These are phyloP conservation scores for Cryptoblepharus egeriae DNA, from an alignment of 2,797 vertebrate species.

Conservation along the genomic window DNA sequence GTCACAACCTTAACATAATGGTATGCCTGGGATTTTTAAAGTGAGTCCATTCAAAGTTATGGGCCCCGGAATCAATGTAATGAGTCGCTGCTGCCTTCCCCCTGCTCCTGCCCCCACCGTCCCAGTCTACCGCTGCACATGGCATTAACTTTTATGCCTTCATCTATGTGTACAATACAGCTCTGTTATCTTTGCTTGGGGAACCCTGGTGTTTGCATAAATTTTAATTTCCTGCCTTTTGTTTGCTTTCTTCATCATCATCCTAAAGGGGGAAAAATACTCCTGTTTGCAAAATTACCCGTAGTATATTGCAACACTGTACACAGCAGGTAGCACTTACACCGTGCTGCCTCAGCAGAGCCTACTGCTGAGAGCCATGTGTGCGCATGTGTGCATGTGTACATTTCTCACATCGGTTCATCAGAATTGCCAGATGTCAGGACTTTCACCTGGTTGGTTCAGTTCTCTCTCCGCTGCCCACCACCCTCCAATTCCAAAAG, in stretches of 20 bases:
- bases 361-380: constrained; percentile 2
- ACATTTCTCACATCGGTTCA: background rate
- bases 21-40: constrained; percentile 55
- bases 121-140: constrained; percentile 15
- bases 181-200: constrained; percentile 67
- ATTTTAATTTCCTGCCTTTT: constrained; percentile 76
- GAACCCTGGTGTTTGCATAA: constrained; percentile 71
- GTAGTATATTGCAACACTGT: constrained; percentile 33
- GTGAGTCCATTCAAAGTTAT: constrained; percentile 60
- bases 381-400: too few relatives aligned
- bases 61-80: constrained; percentile 61
- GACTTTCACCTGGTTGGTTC: background rate
- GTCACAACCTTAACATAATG: constrained; percentile 32
- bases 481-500: background rate
- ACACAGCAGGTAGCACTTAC: constrained; percentile 44
- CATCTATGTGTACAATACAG: constrained; percentile 53
- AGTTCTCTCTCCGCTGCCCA: too few relatives aligned
- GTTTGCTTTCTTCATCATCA: constrained; percentile 71
- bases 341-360: constrained; percentile 26
- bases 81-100: constrained; percentile 8
- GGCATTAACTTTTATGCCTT: constrained; percentile 73
- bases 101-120: constrained; percentile 4
- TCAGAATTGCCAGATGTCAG: background rate
- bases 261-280: constrained; percentile 49
- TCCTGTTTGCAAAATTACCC: constrained; percentile 51